Conservation (phyloP, 1,140 invertebrate genomes). For the Hylaeus volcanicus region DNA sequence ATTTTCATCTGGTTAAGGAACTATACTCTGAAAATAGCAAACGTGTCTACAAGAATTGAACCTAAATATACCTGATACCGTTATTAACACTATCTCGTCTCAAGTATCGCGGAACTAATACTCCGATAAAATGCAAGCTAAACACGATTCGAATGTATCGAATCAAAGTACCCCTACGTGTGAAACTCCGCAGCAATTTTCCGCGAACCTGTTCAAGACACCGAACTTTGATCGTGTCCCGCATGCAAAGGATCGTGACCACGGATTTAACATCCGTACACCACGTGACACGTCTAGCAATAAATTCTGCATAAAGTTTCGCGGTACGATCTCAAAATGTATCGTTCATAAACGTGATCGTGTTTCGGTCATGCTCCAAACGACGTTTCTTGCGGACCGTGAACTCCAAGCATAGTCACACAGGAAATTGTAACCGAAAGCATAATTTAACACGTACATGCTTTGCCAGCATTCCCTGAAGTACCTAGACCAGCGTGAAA, state of each 20-base stretch:
- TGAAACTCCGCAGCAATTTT: conserved; percentile 21
- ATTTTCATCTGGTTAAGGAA: no score
- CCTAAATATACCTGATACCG: no score
- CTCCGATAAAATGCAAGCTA: background rate
- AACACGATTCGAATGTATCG: background rate
- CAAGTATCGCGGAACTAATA: background rate
- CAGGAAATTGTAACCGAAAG: background rate
- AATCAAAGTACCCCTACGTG: background rate
- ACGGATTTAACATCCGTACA: conserved; percentile 11
- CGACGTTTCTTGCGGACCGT: background rate
- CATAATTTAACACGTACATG: conserved; percentile 10
- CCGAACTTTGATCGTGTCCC: conserved; percentile 22
- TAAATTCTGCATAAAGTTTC: conserved; percentile 22
- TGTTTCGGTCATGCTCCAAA: background rate
- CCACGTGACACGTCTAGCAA: conserved; percentile 18
- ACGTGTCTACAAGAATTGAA: no score
- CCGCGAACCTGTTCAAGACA: conserved; percentile 4
- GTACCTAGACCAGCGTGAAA: background rate
- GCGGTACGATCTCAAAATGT: background rate
- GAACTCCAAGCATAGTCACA: background rate
- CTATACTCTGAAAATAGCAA: no score
- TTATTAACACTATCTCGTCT: no score
- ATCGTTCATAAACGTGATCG: conserved; percentile 11
- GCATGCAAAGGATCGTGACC: background rate
- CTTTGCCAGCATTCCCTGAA: background rate